Base-by-base conservation (phyloP, 1,140 invertebrate species). In the Heliconius eleuchia region DNA sequence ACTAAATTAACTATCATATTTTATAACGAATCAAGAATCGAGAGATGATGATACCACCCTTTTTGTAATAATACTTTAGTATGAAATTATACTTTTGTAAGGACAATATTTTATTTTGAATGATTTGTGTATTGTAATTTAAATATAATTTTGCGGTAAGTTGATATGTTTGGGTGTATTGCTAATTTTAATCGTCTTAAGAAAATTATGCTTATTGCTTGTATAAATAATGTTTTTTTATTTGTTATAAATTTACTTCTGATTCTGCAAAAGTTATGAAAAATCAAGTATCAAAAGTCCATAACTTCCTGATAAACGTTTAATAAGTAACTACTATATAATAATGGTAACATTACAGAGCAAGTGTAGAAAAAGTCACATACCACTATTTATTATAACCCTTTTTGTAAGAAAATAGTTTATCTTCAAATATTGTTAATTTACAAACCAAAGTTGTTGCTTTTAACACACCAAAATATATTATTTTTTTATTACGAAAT, bases 1-100 rank as follows among this genome's bases (percentile, higher is more conserved):
- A 80, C 84, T 87, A 86, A 90, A 90, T 90, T 90, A 89, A 88
- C 88, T 83, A 86, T 88, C 86, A 87, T 88, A 88, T 91, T 87
- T 88, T 87, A 89, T 85, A 83, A 76, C 52, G 80, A 73, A 37
- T 39, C 80, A 77, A 60, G 74, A 30, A 74, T 71, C 37, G 55
- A 19, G 89, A 88, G 89, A 18, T 86, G 89, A 72, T 86, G 82
- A 78, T 85, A 87, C 84, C 80, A 52, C 30, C 66, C 70, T 72
- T 19, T 19, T 52, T 52, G 18, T 52, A 52, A 19, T 18, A 6
- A 52, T 18, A 19, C 18, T 52, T 52, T 52, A 52, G 23, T 23
- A 23, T 23, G 23, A 23, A 23, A 23, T 23, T 23, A 0, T 23
- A 23, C n/a, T 60, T 66, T 66, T 30, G n/a, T 66, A 23, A 11